phyloP scores from a whole-genome alignment of 2,113 vertebrate genomes.

The Ia io region DNA sequence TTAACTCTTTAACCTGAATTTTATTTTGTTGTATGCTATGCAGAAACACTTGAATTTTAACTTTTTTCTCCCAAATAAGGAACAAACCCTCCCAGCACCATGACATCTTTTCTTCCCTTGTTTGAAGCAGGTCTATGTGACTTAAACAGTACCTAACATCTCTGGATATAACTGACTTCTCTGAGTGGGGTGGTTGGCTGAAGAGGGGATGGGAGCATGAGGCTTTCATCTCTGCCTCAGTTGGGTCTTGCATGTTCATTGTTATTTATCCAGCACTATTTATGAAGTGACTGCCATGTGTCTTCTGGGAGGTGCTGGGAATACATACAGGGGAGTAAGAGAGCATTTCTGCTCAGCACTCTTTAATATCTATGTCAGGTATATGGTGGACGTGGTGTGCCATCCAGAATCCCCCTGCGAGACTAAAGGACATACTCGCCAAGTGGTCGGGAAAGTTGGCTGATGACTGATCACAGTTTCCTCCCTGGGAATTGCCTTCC shows the following conservation, averaged over 20 bases:
- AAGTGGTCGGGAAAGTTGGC: neutral
- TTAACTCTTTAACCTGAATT: constrained; percentile 20
- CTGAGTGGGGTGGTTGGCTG: neutral
- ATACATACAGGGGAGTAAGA: neutral
- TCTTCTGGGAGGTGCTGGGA: neutral
- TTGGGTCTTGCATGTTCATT: neutral
- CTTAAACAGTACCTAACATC: neutral
- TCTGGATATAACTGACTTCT: neutral
- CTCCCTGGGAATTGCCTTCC: neutral
- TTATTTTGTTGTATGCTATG: neutral
- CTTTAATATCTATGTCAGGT: no score
- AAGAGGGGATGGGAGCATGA: neutral
- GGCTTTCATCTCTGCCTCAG: neutral
- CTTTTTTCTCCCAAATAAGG: neutral
- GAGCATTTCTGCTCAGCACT: neutral
- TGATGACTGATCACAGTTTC: neutral
- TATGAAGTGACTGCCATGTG: neutral
- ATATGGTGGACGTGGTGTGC: no score
- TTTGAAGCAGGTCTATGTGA: neutral
- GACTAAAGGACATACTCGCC: neutral
- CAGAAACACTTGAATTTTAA: neutral
- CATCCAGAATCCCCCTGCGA: neutral
- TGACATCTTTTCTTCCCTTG: neutral
- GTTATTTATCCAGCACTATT: neutral
- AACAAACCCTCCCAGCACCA: neutral